Evolutionary conservation across 2,797 vertebrate species (phyloP).

Genomic region (Odontamblyopus lacepedii): DNA sequence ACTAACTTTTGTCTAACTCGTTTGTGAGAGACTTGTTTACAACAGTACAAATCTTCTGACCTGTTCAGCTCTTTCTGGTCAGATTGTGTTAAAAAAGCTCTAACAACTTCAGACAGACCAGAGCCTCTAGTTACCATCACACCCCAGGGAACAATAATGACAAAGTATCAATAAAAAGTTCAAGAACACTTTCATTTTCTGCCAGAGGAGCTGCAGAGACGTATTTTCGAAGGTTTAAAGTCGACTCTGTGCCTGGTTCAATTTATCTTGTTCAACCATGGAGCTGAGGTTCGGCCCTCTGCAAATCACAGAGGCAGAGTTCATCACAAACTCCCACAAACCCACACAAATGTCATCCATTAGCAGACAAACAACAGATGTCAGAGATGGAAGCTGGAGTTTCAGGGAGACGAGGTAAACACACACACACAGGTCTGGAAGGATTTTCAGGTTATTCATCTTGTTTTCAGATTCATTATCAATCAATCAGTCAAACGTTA

Average conservation of each 20-base stretch:
- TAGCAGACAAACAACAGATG: slow-evolving; percentile 1
- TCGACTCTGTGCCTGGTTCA: neutral
- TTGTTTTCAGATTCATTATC: too few relatives aligned
- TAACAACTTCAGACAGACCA: too few relatives aligned
- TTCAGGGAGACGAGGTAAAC: neutral
- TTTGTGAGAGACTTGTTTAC: too few relatives aligned
- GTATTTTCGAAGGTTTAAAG: neutral
- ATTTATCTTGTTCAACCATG: neutral
- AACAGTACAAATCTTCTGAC: too few relatives aligned
- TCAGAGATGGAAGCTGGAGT: neutral
- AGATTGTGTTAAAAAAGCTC: too few relatives aligned
- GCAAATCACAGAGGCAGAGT: neutral
- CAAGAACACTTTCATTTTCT: neutral
- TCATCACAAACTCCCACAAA: neutral
- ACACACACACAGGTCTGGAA: neutral
- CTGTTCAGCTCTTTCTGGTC: too few relatives aligned
- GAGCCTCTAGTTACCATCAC: too few relatives aligned
- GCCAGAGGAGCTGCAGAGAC: neutral
- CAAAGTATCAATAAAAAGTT: neutral
- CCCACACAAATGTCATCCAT: neutral
- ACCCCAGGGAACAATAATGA: too few relatives aligned
- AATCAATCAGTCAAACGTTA: too few relatives aligned
- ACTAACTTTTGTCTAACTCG: too few relatives aligned
- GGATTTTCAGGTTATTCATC: too few relatives aligned
- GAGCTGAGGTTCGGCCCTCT: neutral